Base-by-base conservation (phyloP, 2,888 invertebrate species). In the Halocaridina rubra region DNA sequence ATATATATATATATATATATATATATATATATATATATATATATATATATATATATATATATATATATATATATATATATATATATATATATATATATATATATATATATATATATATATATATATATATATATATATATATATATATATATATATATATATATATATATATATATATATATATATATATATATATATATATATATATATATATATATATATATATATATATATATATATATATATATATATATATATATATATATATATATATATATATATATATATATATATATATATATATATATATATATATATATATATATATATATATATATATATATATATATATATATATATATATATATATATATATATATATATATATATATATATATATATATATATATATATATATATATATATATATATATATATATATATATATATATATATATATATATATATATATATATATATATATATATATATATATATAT, bases 361-460 rank as follows among this genome's bases (percentile, higher is more conserved):
- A n/a, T n/a, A n/a, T n/a, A n/a, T n/a, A n/a, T n/a, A n/a, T n/a
- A n/a, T n/a, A n/a, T n/a, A n/a, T n/a, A n/a, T n/a, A n/a, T n/a
- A n/a, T n/a, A n/a, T n/a, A n/a, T n/a, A n/a, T n/a, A n/a, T n/a
- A n/a, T n/a, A n/a, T n/a, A n/a, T n/a, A n/a, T n/a, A n/a, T n/a
- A n/a, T n/a, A n/a, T n/a, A n/a, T n/a, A n/a, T n/a, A n/a, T n/a
- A n/a, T n/a, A n/a, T n/a, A n/a, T n/a, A n/a, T n/a, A n/a, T n/a
- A 61, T 61, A 61, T 61, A 61, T 2, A 61, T 61, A 61, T 61
- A 61, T 61, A 61, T 61, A 61, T 61, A 61, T 61, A 61, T 61
- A 61, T 61, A 61, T 61, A 61, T 61, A 61, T 61, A 61, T n/a
- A 61, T 61, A 61, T 61, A 61, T 61, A 61, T 61, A 61, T 61